These are phyloP conservation scores for Ferrisia virgata DNA, from an alignment of 2,888 invertebrate genomes.

Conservation along the genomic window DNA sequence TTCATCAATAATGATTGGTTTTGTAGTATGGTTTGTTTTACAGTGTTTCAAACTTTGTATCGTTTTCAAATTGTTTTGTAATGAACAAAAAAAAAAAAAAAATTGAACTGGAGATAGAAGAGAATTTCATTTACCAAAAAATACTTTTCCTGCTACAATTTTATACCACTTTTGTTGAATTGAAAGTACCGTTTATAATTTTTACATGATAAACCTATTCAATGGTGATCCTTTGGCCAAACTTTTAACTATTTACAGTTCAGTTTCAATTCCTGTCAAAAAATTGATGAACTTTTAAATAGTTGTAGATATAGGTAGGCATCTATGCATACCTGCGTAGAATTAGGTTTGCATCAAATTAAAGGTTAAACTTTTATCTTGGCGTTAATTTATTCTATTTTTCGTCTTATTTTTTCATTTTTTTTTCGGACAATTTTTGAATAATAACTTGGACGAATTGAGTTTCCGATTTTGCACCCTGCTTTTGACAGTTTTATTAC, in stretches of 20 bases:
- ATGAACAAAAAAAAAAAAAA: neutral
- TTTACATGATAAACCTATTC: neutral
- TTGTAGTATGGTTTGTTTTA: neutral
- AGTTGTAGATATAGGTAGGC: neutral
- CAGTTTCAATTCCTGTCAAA: neutral
- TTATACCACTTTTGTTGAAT: neutral
- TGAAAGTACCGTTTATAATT: neutral
- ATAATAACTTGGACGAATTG: neutral
- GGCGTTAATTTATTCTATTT: neutral
- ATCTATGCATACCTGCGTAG: no score
- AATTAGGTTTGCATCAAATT: neutral
- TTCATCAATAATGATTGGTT: neutral
- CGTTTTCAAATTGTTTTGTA: neutral
- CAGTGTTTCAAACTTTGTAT: neutral
- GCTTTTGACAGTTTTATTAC: neutral
- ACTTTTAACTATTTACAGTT: neutral
- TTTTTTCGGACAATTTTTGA: neutral
- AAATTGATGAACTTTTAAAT: no score
- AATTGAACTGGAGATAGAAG: neutral
- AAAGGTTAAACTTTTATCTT: neutral
- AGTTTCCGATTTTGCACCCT: neutral
- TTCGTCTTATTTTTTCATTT: neutral
- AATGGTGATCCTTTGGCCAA: neutral
- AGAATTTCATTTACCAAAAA: neutral
- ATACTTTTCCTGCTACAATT: neutral